A percentile compares a stretch with the other conserved stretches of the same genome.
Evolutionary conservation across 1,140 invertebrate species (phyloP).

Genomic region (Acyrthosiphon pisum): DNA sequence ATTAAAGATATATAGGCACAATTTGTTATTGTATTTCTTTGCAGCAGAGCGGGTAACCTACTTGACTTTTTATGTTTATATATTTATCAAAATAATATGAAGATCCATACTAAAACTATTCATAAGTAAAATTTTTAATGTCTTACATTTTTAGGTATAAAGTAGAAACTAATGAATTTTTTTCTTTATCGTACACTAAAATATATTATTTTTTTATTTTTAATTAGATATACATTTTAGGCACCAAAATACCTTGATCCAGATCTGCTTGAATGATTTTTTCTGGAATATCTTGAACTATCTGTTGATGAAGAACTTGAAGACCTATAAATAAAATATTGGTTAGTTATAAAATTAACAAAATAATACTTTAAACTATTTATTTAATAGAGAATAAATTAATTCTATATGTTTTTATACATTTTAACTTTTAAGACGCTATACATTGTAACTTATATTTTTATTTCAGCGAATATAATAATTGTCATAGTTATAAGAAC

Average conservation of each 20-base stretch:
- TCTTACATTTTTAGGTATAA: neutral
- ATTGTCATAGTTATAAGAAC: neutral
- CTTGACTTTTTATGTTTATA: too few species aligned
- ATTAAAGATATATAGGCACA: too few species aligned
- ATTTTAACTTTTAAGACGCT: neutral
- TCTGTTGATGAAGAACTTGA: constrained; percentile 35
- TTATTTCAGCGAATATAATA: neutral
- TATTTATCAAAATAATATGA: neutral
- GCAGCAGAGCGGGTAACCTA: too few species aligned
- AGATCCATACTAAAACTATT: neutral
- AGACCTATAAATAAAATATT: neutral
- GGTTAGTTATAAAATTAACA: neutral
- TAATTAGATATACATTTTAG: neutral
- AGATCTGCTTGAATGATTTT: neutral
- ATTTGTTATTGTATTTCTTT: too few species aligned
- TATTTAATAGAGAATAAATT: neutral
- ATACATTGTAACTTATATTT: neutral
- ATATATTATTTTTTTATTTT: neutral
- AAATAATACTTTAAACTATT: neutral
- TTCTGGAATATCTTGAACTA: constrained; percentile 4
- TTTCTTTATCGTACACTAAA: neutral
- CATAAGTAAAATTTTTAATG: neutral
- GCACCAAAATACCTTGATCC: neutral
- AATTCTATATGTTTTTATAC: neutral
- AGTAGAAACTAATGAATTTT: neutral